Evolutionary conservation across 2,113 vertebrate genomes (phyloP).

Genomic region (Callorhinus ursinus): DNA sequence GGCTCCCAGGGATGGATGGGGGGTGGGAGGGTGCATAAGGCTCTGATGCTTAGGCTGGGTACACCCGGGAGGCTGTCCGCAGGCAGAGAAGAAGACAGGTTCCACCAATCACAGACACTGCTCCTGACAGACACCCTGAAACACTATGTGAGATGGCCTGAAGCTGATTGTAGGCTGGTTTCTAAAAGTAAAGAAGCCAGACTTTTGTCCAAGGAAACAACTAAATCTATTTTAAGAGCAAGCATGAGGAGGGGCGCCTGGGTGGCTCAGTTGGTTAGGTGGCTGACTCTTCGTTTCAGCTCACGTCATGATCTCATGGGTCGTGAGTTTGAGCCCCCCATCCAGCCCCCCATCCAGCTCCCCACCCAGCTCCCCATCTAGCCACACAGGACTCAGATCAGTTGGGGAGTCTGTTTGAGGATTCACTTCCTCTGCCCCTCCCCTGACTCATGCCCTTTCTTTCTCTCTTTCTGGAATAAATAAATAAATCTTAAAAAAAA

Average conservation of each 20-base stretch:
- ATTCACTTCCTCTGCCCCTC: background rate
- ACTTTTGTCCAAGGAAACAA: background rate
- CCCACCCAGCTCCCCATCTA: background rate
- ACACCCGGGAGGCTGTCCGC: accelerated
- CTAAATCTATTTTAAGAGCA: background rate
- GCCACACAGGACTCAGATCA: background rate
- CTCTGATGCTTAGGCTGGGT: no score
- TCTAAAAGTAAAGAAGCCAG: background rate
- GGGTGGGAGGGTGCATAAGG: accelerated
- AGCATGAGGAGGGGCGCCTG: background rate
- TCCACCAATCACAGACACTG: background rate
- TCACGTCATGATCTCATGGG: background rate
- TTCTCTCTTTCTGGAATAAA: background rate
- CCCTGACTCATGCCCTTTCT: background rate
- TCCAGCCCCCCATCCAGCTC: no score
- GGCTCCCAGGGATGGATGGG: background rate
- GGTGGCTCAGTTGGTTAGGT: background rate
- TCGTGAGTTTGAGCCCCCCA: background rate
- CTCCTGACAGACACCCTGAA: background rate
- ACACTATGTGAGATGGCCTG: background rate
- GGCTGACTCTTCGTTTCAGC: background rate
- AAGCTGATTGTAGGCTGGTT: background rate
- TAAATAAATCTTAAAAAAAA: background rate
- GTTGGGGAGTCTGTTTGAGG: background rate
- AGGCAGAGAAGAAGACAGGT: background rate